phyloP scores from a whole-genome alignment of 2,888 invertebrate genomes.

The Hedya salicella region DNA sequence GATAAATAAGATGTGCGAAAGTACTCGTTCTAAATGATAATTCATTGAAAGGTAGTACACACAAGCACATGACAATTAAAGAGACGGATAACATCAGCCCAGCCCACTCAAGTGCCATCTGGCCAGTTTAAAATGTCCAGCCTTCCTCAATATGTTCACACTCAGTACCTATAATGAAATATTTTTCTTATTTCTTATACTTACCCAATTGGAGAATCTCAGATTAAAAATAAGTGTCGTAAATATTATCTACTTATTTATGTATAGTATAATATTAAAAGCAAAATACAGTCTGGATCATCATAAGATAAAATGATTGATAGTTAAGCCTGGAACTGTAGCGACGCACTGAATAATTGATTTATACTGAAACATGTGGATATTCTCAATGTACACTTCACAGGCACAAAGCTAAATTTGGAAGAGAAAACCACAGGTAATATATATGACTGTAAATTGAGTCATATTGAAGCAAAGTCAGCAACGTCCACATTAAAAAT shows the following conservation, averaged over 20 bases:
- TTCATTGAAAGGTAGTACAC: no score
- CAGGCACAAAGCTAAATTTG: no score
- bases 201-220: no score
- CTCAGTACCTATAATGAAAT: neutral
- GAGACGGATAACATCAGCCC: neutral
- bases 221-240: slow-evolving; percentile 8
- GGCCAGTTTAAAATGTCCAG: neutral
- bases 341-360: no score
- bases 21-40: no score
- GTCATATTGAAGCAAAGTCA: no score
- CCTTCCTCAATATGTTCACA: neutral
- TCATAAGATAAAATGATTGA: slow-evolving; percentile 4
- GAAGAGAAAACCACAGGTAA: no score
- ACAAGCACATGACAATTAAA: neutral
- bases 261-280: slow-evolving; percentile 20
- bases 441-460: no score
- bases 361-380: no score
- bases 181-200: slow-evolving; percentile 7
- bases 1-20: no score
- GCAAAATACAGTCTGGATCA: slow-evolving; percentile 20
- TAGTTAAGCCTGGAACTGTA: neutral
- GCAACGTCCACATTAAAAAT: no score
- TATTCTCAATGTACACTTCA: no score
- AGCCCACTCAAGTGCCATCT: neutral
- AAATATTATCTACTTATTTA: neutral